phyloP scores from a whole-genome alignment of 2,797 vertebrate genomes.

The Pelochelys cantorii region DNA sequence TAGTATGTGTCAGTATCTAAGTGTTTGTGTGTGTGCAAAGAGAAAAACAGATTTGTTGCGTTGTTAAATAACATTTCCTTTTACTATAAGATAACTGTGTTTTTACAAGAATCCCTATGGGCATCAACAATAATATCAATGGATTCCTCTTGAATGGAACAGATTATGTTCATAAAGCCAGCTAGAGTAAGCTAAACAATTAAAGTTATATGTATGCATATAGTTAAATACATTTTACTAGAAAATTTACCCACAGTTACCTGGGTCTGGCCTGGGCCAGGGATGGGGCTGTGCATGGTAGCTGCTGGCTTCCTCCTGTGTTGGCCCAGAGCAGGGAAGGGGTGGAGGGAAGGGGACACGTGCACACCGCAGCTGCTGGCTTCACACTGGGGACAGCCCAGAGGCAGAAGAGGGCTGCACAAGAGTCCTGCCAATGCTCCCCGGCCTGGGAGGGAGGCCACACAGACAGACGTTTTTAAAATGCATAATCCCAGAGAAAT shows the following conservation, averaged over 20 bases:
- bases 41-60: neutral
- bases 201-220: neutral
- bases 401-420: too few relatives aligned
- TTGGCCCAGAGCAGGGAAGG: too few relatives aligned
- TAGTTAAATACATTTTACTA: neutral
- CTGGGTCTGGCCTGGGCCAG: too few relatives aligned
- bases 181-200: neutral
- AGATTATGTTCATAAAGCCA: neutral
- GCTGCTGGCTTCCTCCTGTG: too few relatives aligned
- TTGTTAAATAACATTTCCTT: neutral
- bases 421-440: too few relatives aligned
- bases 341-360: too few relatives aligned
- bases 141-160: neutral
- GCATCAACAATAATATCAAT: neutral
- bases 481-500: neutral
- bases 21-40: neutral
- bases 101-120: neutral
- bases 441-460: too few relatives aligned
- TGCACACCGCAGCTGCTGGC: too few relatives aligned
- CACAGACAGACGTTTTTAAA: too few relatives aligned
- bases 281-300: too few relatives aligned
- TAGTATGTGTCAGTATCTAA: neutral
- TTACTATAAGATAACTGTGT: neutral
- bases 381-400: too few relatives aligned
- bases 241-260: too few relatives aligned